phyloP scores from a whole-genome alignment of 2,113 vertebrate genomes.

The Muntiacus muntjak region DNA sequence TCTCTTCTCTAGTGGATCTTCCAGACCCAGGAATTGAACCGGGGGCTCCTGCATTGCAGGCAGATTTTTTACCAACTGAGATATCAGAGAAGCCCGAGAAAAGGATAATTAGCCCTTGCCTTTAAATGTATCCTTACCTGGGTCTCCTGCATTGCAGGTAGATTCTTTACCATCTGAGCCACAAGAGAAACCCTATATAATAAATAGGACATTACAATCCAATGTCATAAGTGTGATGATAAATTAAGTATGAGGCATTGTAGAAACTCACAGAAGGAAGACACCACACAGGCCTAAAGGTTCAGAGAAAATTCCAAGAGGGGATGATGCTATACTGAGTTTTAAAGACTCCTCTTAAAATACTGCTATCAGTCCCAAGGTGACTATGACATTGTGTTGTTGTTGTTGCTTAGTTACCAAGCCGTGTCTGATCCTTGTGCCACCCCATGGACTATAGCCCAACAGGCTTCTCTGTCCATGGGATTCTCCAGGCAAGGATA shows the following conservation, averaged over 20 bases:
- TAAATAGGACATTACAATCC: not conserved
- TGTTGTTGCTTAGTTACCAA: not conserved
- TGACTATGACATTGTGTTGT: not conserved
- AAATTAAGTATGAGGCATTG: not conserved
- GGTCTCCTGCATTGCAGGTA: not conserved
- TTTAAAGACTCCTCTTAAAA: not conserved
- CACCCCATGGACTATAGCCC: not conserved
- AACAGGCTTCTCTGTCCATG: not conserved
- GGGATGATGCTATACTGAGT: not conserved
- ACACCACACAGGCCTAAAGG: not conserved
- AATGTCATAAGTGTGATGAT: not conserved
- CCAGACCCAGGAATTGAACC: not conserved
- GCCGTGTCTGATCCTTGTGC: not conserved
- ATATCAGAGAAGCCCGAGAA: not conserved
- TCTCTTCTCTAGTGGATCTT: not conserved
- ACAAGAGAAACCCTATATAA: not conserved
- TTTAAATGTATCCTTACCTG: not conserved
- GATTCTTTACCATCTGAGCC: not conserved
- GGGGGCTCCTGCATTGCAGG: not conserved
- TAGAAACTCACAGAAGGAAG: not conserved
- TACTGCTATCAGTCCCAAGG: not conserved
- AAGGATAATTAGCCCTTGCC: not conserved
- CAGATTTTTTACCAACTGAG: not conserved
- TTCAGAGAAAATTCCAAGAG: slow-evolving; percentile 3
- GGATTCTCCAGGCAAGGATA: not conserved